Conservation (phyloP, 2,113 vertebrate species). For the Lipotes vexillifer region DNA sequence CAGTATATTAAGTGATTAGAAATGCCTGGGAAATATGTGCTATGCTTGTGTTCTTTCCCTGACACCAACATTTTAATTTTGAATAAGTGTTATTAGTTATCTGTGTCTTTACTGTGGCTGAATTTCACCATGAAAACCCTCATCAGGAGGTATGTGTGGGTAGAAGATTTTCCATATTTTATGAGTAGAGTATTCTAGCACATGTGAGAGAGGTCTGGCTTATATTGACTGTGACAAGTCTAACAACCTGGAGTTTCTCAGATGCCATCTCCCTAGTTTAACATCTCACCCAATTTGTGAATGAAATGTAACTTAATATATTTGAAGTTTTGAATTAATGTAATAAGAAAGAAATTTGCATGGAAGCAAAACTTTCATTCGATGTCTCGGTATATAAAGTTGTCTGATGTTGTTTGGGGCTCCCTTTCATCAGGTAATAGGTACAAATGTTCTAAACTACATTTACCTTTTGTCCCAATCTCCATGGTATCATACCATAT, state of each 20-base stretch:
- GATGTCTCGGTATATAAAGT: neutral
- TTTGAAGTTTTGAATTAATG: slow-evolving; percentile 70
- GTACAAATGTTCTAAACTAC: neutral
- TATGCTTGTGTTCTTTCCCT: neutral
- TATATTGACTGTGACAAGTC: slow-evolving; percentile 68
- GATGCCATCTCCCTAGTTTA: slow-evolving; percentile 66
- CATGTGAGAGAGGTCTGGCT: slow-evolving; percentile 35
- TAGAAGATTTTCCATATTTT: neutral
- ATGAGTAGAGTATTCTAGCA: neutral
- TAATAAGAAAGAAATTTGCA: slow-evolving; percentile 13
- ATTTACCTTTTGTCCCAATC: neutral
- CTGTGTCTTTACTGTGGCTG: neutral
- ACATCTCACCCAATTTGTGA: slow-evolving; percentile 73
- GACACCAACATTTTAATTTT: neutral
- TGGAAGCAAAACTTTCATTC: slow-evolving; percentile 23
- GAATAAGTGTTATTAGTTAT: neutral
- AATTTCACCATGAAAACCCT: neutral
- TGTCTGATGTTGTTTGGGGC: neutral
- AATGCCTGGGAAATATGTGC: neutral
- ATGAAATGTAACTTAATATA: slow-evolving; percentile 56
- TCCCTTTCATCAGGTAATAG: neutral
- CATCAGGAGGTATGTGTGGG: neutral
- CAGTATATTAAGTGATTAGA: neutral
- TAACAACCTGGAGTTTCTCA: slow-evolving; percentile 63
- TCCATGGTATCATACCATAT: neutral